Conservation (phyloP, 2,113 vertebrate genomes). For the Etheostoma spectabile region DNA sequence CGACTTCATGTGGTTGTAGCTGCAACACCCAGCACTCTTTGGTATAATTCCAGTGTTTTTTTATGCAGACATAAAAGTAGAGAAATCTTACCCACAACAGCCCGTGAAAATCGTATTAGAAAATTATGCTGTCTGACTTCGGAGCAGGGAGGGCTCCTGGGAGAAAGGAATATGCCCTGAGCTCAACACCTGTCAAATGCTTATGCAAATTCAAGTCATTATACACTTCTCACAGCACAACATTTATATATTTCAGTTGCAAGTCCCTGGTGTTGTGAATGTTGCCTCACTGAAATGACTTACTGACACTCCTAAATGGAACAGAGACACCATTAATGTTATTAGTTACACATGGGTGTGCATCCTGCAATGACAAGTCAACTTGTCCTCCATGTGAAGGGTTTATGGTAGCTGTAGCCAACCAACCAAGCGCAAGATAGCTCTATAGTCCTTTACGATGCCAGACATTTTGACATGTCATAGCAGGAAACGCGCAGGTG, state of each 20-base stretch:
- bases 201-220: constrained; percentile 56
- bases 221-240: constrained; percentile 31
- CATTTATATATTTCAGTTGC: constrained; percentile 16
- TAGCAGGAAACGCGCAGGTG: not conserved
- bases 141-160: constrained; percentile 15
- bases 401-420: not conserved
- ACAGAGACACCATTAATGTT: constrained; percentile 23
- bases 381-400: not conserved
- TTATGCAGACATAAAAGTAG: constrained; percentile 35
- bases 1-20: constrained; percentile 8
- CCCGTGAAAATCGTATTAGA: constrained; percentile 56
- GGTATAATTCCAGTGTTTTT: constrained; percentile 46
- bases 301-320: constrained; percentile 2
- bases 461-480: constrained; percentile 14
- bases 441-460: not conserved
- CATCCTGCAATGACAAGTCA: constrained; percentile 22
- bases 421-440: not conserved
- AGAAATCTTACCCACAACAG: constrained; percentile 36
- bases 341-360: constrained; percentile 15
- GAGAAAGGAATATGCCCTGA: constrained; percentile 46
- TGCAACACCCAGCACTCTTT: constrained; percentile 34
- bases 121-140: constrained; percentile 45
- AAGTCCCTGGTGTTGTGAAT: not conserved
- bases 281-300: not conserved
- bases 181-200: constrained; percentile 64